Percentiles rank a stretch among this genome's conserved stretches.
phyloP scores from a whole-genome alignment of 2,113 vertebrate species.

The Varanus komodoensis region DNA sequence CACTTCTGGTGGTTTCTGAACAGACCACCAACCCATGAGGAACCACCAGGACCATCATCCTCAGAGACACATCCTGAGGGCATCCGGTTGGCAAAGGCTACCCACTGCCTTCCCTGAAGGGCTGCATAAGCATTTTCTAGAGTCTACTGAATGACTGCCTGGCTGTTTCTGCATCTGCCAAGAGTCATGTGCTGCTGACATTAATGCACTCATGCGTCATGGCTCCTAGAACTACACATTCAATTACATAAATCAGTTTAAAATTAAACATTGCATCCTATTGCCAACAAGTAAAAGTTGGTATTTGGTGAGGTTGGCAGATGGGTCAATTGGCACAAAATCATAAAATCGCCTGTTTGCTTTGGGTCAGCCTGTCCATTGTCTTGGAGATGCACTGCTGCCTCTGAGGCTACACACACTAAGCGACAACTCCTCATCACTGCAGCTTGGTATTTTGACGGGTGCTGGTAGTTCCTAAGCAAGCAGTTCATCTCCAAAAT shows the following conservation, averaged over 20 bases:
- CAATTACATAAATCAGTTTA: background rate
- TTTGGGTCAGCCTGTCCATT: no score
- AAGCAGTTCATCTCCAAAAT: no score
- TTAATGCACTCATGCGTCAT: background rate
- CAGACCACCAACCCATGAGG: no score
- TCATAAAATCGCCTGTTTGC: background rate
- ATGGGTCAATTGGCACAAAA: background rate
- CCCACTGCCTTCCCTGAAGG: background rate
- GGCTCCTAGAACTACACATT: background rate
- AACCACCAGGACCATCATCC: no score
- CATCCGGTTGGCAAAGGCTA: background rate
- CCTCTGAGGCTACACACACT: no score
- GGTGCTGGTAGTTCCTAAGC: no score
- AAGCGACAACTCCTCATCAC: no score
- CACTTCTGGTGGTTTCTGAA: no score
- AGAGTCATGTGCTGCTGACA: background rate
- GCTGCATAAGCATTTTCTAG: background rate
- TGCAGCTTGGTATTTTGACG: no score
- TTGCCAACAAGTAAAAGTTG: background rate
- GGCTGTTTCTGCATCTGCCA: background rate
- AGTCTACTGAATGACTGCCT: background rate
- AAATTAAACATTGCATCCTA: background rate
- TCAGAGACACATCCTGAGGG: no score
- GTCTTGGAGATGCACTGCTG: no score
- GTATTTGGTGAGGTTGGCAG: background rate